phyloP scores from a whole-genome alignment of 1,140 invertebrate species.

The Lordiphosa clarofinis region DNA sequence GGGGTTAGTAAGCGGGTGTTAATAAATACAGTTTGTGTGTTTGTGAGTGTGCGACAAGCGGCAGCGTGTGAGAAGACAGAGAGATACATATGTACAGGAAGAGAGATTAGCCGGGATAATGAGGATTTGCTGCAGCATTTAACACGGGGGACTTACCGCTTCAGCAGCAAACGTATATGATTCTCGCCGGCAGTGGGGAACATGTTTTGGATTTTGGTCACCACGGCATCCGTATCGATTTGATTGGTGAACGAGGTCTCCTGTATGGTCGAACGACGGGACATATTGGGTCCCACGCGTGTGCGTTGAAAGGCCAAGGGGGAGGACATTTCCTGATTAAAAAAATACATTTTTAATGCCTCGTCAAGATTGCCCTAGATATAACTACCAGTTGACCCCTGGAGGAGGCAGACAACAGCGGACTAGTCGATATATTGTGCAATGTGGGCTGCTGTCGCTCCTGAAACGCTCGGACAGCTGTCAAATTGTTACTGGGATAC shows the following conservation, averaged over 20 bases:
- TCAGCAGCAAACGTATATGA: slow-evolving; percentile 91
- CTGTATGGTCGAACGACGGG: slow-evolving; percentile 82
- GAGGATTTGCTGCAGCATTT: slow-evolving; percentile 3
- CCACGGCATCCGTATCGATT: slow-evolving; percentile 85
- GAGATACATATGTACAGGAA: slow-evolving; percentile 14
- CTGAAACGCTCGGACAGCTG: slow-evolving; percentile 76
- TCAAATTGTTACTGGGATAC: slow-evolving; percentile 75
- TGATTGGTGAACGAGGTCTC: slow-evolving; percentile 84
- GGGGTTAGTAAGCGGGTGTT: slow-evolving; percentile 45
- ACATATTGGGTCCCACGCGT: slow-evolving; percentile 79
- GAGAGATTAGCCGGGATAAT: slow-evolving; percentile 47
- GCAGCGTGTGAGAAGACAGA: slow-evolving; percentile 62
- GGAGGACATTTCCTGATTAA: slow-evolving; percentile 71
- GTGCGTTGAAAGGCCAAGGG: slow-evolving; percentile 79
- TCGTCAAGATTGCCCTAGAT: background rate
- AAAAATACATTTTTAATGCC: background rate
- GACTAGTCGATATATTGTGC: slow-evolving; percentile 77
- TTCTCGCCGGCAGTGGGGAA: slow-evolving; percentile 94
- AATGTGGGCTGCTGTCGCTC: slow-evolving; percentile 58
- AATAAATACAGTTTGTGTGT: too few species aligned
- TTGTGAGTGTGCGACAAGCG: slow-evolving; percentile 54
- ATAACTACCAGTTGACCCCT: slow-evolving; percentile 61
- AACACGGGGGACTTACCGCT: slow-evolving; percentile 85
- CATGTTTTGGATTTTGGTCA: slow-evolving; percentile 92
- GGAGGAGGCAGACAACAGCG: slow-evolving; percentile 65